Percentiles rank a stretch among this genome's conserved stretches.
These are phyloP conservation scores for Marronus borbonicus DNA, from an alignment of 2,888 invertebrate species.

Conservation along the genomic window DNA sequence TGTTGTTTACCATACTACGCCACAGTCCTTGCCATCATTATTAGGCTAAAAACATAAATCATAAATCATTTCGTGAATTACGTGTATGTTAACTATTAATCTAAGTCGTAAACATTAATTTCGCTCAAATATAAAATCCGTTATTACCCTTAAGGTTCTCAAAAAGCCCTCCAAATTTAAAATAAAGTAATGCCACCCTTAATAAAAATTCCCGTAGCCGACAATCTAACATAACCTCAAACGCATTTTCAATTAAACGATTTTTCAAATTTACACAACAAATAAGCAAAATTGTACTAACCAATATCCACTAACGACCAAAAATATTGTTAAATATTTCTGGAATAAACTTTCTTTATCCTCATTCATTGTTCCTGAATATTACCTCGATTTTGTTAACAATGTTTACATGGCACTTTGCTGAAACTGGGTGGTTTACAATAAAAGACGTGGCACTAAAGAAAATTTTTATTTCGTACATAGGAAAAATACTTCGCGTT, in stretches of 20 bases:
- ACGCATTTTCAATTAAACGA: neutral
- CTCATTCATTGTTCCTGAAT: constrained; percentile 51
- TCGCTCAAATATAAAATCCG: too few relatives aligned
- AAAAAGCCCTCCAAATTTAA: too few relatives aligned
- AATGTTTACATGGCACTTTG: constrained; percentile 18
- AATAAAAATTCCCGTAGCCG: neutral
- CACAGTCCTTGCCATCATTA: too few relatives aligned
- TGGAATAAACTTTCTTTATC: constrained; percentile 65
- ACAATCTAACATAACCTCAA: constrained; percentile 46
- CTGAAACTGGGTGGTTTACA: neutral
- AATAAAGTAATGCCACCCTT: neutral
- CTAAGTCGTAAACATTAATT: too few relatives aligned
- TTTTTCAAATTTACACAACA: constrained; percentile 3
- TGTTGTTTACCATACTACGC: too few relatives aligned
- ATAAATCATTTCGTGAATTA: too few relatives aligned
- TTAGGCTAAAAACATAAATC: too few relatives aligned
- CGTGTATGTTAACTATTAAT: too few relatives aligned
- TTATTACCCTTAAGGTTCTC: too few relatives aligned
- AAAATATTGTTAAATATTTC: constrained; percentile 82
- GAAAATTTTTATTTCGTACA: constrained; percentile 18
- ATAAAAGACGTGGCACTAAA: constrained; percentile 36
- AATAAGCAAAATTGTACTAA: constrained; percentile 68
- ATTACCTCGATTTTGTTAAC: neutral
- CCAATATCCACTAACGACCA: constrained; percentile 86
- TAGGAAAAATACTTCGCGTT: neutral